Conservation (phyloP, 1,140 invertebrate genomes). For the Sycophaga agraensis region DNA sequence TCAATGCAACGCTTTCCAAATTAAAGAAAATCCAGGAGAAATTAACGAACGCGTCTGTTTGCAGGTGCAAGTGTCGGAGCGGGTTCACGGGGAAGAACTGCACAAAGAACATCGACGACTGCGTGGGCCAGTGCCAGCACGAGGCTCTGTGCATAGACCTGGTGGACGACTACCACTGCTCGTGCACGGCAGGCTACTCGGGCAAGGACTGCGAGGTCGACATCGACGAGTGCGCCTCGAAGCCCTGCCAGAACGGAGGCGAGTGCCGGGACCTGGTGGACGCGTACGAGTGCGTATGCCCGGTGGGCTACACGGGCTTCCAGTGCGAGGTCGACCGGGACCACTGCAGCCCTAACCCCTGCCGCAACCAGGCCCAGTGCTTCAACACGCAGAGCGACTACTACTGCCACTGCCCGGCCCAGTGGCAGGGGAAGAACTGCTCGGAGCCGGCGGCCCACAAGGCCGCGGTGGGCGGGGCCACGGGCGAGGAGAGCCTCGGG, state of each 20-base stretch:
- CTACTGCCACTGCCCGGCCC: conserved; percentile 84
- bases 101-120: conserved; percentile 86
- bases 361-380: conserved; percentile 76
- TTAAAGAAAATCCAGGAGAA: too few relatives aligned
- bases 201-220: conserved; percentile 72
- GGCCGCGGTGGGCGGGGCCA: conserved; percentile 58
- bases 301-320: conserved; percentile 76
- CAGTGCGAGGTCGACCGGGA: conserved; percentile 82
- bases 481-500: conserved; percentile 46
- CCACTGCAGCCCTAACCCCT: conserved; percentile 80
- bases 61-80: conserved; percentile 74
- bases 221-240: conserved; percentile 72
- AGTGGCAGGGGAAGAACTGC: conserved; percentile 89
- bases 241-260: conserved; percentile 82
- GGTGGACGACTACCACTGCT: conserved; percentile 80
- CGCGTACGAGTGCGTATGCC: conserved; percentile 80
- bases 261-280: conserved; percentile 81
- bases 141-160: conserved; percentile 83
- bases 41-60: conserved; percentile 45
- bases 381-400: conserved; percentile 84
- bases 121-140: conserved; percentile 83
- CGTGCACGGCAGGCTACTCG: conserved; percentile 78
- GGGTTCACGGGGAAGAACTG: conserved; percentile 89
- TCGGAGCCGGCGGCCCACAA: conserved; percentile 67
- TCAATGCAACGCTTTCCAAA: too few relatives aligned